Evolutionary conservation across 2,888 invertebrate genomes (phyloP).

Genomic region (Eledona agricola): DNA sequence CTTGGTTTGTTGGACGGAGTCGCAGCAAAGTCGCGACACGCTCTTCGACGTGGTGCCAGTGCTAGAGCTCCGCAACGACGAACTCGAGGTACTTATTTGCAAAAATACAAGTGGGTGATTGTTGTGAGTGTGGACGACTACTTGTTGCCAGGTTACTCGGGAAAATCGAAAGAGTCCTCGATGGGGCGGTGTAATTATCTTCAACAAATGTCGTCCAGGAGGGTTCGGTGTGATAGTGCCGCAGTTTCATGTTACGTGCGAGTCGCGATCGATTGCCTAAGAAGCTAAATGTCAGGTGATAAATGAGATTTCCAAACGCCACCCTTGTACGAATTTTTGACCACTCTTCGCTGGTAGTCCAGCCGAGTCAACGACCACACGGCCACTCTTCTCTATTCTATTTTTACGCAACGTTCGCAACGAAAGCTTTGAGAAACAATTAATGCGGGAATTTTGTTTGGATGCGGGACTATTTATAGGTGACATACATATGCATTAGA

Average conservation of each 20-base stretch:
- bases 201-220: too few relatives aligned
- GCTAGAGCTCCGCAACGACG: too few relatives aligned
- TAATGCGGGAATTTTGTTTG: background rate
- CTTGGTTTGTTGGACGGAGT: conserved; percentile 41
- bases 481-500: conserved; percentile 18
- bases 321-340: too few relatives aligned
- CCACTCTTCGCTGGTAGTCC: too few relatives aligned
- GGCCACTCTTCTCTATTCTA: too few relatives aligned
- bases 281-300: too few relatives aligned
- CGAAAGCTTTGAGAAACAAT: conserved; percentile 9
- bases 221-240: too few relatives aligned
- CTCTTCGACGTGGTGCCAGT: conserved; percentile 40
- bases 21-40: conserved; percentile 29
- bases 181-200: conserved; percentile 2
- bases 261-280: too few relatives aligned
- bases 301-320: too few relatives aligned
- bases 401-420: too few relatives aligned
- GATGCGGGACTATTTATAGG: conserved; percentile 3
- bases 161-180: conserved; percentile 4
- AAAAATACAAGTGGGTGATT: conserved; percentile 13
- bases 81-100: conserved; percentile 7
- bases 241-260: too few relatives aligned
- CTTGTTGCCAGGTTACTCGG: conserved; percentile 41
- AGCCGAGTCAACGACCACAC: too few relatives aligned
- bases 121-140: conserved; percentile 37